Evolutionary conservation across 92 coral and sea anemone genomes (phyloP).

Genomic region (Muricea muricata): DNA sequence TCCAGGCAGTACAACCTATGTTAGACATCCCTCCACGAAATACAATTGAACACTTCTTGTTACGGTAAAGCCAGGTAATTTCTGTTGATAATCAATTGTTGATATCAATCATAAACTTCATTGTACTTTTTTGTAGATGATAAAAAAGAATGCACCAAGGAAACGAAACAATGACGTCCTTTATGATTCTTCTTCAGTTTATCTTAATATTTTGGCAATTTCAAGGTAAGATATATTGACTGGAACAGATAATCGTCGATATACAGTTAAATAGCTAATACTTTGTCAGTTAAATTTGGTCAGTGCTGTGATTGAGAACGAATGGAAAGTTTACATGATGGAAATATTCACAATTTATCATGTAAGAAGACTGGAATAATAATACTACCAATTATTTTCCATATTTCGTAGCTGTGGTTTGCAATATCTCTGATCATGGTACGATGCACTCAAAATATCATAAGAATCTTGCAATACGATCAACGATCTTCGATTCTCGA

Average conservation of each 20-base stretch:
- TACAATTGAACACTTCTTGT: not conserved
- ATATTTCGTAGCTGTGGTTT: not conserved
- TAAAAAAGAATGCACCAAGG: not conserved
- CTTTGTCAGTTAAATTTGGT: too few species aligned
- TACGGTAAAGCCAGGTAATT: not conserved
- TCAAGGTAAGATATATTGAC: not conserved
- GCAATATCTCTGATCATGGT: not conserved
- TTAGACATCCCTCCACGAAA: too few species aligned
- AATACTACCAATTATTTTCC: not conserved
- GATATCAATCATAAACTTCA: too few species aligned
- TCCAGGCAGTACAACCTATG: too few species aligned
- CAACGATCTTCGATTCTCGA: conserved; percentile 37
- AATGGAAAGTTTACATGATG: too few species aligned
- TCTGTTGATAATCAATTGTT: not conserved
- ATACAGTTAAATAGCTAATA: not conserved
- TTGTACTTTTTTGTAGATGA: conserved; percentile 1
- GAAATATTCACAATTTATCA: not conserved
- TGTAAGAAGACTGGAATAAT: too few species aligned
- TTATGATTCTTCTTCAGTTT: not conserved
- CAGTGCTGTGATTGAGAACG: too few species aligned
- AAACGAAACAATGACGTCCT: not conserved
- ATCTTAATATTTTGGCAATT: not conserved
- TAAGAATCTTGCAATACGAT: not conserved
- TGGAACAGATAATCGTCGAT: not conserved
- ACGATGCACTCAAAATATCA: not conserved